Base-by-base conservation (phyloP, 2,888 invertebrate species). In the Tachina grossa region DNA sequence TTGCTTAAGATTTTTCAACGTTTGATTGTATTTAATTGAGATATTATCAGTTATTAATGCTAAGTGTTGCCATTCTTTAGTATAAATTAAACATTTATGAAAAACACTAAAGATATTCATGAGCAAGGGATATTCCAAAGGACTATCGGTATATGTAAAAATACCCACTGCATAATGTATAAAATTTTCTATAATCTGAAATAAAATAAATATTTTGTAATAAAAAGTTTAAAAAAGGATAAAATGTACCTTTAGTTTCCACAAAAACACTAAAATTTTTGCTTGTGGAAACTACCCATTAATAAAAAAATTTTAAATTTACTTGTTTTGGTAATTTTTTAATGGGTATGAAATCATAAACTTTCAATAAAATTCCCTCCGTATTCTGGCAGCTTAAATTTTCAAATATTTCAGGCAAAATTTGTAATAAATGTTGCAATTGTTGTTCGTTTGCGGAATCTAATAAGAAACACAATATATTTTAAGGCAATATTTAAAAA, bases 121-220 rank as follows among this genome's bases (percentile, higher is more conserved):
- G 2, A 87, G 68, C 53, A 87, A 45, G 10, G 86, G 85, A 86
- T 87, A 87, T 69, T 85, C 84, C 14, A 81, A 68, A 22, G 47
- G 16, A 8, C 22, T 66, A 1, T 65, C 71, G 9, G 65, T 39
- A 9, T 72, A 39, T 5, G 65, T 68, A 68, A 88, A 87, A 0
- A 75, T 51, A 3, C 59, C 31, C 10, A 75, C 43, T 10, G 81
- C 84, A 51, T 79, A 85, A 11, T 74, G 63, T 31, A 85, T 83
- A 51, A 86, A 80, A 47, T 75, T 63, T 10, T 72, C 66, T 11
- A 84, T 39, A 19, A 80, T 69, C 88, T 88, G 14, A 53, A 39
- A 39, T 0, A 47, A 47, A 4, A 11, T 10, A 57, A 71, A 6
- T 11, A 1, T 2, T 1, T 5, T 14, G 49, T 49, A 4, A 31